Evolutionary conservation across 2,113 vertebrate species (phyloP).

Genomic region (Macquaria australasica): DNA sequence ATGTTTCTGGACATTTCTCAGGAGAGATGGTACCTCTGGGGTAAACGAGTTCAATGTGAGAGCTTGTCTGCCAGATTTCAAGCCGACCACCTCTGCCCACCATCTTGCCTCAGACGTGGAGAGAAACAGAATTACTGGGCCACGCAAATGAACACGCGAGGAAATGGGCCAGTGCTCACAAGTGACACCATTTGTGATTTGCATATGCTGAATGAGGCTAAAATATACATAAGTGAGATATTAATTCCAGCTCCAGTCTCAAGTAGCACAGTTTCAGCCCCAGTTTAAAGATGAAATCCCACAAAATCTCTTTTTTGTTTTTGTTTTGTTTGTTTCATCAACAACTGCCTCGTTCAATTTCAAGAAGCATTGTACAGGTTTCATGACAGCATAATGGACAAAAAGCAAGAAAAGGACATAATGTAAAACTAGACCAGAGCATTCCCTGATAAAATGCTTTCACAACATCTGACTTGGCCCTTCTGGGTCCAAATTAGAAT

Average conservation of each 20-base stretch:
- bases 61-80: constrained; percentile 63
- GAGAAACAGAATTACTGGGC: constrained; percentile 61
- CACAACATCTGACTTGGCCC: not conserved
- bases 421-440: not conserved
- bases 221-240: constrained; percentile 48
- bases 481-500: constrained; percentile 26
- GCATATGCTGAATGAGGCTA: constrained; percentile 59
- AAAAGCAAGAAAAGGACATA: not conserved
- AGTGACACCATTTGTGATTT: constrained; percentile 59
- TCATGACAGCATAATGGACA: not conserved
- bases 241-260: constrained; percentile 28
- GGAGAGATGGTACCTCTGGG: constrained; percentile 37
- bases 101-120: constrained; percentile 55
- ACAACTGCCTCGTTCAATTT: not conserved
- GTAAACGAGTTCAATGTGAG: constrained; percentile 33
- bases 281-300: constrained; percentile 22
- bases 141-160: constrained; percentile 48
- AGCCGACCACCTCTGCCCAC: constrained; percentile 60
- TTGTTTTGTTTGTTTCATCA: constrained; percentile 4
- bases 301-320: not conserved
- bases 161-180: constrained; percentile 66
- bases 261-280: constrained; percentile 22
- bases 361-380: constrained; percentile 1
- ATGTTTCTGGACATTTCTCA: constrained; percentile 45
- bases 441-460: not conserved